Conservation (phyloP, 2,888 invertebrate species). For the Agrypnus murinus region DNA sequence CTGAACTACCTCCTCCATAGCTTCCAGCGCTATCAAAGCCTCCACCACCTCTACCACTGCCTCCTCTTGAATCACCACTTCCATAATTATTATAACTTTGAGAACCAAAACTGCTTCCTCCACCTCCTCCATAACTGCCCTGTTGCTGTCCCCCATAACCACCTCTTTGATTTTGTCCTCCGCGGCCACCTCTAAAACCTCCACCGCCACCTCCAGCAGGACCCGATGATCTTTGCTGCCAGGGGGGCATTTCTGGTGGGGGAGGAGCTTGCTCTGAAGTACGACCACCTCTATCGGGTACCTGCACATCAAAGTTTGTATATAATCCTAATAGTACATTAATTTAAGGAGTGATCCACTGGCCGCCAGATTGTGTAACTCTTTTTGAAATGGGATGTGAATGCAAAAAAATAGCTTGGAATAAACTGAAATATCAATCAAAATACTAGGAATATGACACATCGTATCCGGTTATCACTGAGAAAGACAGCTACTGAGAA, state of each 20-base stretch:
- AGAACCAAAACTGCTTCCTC: slow-evolving; percentile 45
- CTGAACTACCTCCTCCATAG: slow-evolving; percentile 55
- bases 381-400: no score
- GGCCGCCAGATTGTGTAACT: no score
- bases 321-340: no score
- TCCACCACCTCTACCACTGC: slow-evolving; percentile 49
- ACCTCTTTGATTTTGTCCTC: slow-evolving; percentile 6
- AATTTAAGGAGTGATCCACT: no score
- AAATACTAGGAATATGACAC: no score
- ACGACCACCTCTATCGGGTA: slow-evolving; percentile 96
- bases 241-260: slow-evolving; percentile 97
- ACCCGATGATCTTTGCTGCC: slow-evolving; percentile 82
- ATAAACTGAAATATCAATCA: no score
- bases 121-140: slow-evolving; percentile 23
- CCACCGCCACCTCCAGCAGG: slow-evolving; percentile 71
- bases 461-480: no score
- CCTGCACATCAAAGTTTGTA: slow-evolving; percentile 73
- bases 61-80: slow-evolving; percentile 44
- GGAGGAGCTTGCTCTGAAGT: slow-evolving; percentile 94
- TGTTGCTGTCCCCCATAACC: slow-evolving; percentile 44
- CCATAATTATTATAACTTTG: slow-evolving; percentile 36
- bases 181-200: slow-evolving; percentile 66
- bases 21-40: slow-evolving; percentile 64
- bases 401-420: no score
- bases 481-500: no score